Evolutionary conservation across 2,797 vertebrate genomes (phyloP).

Genomic region (Rousettus madagascariensis): DNA sequence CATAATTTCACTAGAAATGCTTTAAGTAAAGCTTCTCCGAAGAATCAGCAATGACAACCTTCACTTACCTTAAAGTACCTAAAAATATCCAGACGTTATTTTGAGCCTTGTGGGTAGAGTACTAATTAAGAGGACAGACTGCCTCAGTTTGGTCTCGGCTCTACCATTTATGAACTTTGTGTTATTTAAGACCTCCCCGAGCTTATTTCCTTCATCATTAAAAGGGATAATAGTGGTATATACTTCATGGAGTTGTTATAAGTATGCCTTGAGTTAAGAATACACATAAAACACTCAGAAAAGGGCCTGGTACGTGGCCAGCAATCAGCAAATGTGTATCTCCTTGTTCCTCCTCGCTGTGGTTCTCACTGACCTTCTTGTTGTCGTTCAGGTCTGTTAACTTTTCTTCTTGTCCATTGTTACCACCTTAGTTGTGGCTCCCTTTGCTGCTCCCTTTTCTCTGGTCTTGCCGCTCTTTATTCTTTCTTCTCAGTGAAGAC

Average conservation of each 20-base stretch:
- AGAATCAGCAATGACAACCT: background rate
- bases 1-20: background rate
- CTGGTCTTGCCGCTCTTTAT: background rate
- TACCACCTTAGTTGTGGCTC: background rate
- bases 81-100: background rate
- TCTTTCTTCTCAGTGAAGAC: background rate
- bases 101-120: background rate
- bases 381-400: background rate
- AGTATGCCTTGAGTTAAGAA: background rate
- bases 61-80: background rate
- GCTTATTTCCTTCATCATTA: background rate
- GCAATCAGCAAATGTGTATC: accelerated
- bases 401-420: no score
- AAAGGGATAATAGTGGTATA: background rate
- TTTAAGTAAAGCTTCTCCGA: background rate
- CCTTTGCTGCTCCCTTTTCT: background rate
- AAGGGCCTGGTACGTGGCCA: background rate
- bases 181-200: background rate
- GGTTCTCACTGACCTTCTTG: background rate
- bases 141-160: background rate
- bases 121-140: no score
- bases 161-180: background rate
- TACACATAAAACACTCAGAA: background rate
- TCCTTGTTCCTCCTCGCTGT: background rate
- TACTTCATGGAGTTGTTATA: background rate